phyloP scores from a whole-genome alignment of 2,113 vertebrate genomes.

The Pelvicachromis taeniatus region DNA sequence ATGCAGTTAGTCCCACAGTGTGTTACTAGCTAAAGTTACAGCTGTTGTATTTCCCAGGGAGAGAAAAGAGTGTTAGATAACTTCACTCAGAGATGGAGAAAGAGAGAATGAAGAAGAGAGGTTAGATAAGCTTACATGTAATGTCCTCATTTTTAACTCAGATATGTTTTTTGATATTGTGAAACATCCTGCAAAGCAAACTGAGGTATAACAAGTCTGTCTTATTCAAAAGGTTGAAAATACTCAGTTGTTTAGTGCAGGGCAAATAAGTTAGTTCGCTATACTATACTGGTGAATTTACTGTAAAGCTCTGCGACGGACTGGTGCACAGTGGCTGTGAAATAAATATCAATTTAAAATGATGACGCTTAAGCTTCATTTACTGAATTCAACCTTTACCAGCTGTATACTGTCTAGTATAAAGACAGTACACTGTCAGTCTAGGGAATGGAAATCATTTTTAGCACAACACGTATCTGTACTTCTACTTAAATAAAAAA shows the following conservation, averaged over 20 bases:
- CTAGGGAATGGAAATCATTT: not conserved
- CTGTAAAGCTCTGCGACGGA: not conserved
- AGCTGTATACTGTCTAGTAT: not conserved
- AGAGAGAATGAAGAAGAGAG: not conserved
- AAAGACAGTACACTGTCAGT: not conserved
- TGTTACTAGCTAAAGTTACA: not conserved
- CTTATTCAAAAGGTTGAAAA: not conserved
- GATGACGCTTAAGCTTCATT: not conserved
- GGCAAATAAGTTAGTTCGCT: not conserved
- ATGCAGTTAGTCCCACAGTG: not conserved
- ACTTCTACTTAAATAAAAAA: not conserved
- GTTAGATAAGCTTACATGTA: not conserved
- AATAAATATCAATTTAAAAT: not conserved
- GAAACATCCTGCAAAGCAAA: not conserved
- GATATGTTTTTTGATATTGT: not conserved
- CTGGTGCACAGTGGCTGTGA: not conserved
- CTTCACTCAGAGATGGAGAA: not conserved
- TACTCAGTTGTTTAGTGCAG: not conserved
- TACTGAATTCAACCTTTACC: not conserved
- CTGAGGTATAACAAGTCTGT: not conserved
- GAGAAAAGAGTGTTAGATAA: not conserved
- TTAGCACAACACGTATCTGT: not conserved
- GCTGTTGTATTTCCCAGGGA: not conserved
- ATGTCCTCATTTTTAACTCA: not conserved
- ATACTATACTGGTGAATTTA: not conserved